Evolutionary conservation across 1,140 invertebrate species (phyloP).

Genomic region (Drosophila ficusphila): DNA sequence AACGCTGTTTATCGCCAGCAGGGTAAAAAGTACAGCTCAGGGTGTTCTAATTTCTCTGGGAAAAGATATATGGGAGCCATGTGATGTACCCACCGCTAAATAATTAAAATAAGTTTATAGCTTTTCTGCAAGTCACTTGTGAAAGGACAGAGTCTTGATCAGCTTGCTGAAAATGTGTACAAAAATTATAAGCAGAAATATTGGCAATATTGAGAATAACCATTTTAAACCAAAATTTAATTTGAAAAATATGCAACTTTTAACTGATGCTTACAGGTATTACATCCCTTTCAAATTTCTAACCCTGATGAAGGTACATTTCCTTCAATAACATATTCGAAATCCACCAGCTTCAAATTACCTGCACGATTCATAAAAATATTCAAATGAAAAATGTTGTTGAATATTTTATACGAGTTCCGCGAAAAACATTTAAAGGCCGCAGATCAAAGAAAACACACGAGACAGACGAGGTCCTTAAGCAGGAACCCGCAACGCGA

Average conservation of each 20-base stretch:
- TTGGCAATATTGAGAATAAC: too few species aligned
- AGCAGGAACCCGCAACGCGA: neutral
- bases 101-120: neutral
- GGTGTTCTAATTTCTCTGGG: neutral
- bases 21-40: neutral
- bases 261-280: too few species aligned
- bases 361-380: conserved; percentile 17
- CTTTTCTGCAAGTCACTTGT: conserved; percentile 13
- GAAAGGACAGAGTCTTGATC: neutral
- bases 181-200: too few species aligned
- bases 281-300: neutral
- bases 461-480: neutral
- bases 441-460: conserved; percentile 21
- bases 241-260: too few species aligned
- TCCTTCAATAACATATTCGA: neutral
- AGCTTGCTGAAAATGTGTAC: too few species aligned
- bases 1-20: conserved; percentile 13
- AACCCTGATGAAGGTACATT: conserved; percentile 5
- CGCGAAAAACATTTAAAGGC: conserved; percentile 7
- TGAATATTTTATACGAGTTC: conserved; percentile 14
- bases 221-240: too few species aligned
- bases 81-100: neutral
- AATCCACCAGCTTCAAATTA: neutral
- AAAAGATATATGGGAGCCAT: neutral
- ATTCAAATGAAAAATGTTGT: conserved; percentile 22